Base-by-base conservation (phyloP, 2,888 invertebrate species). In the Geotrupes spiniger region DNA sequence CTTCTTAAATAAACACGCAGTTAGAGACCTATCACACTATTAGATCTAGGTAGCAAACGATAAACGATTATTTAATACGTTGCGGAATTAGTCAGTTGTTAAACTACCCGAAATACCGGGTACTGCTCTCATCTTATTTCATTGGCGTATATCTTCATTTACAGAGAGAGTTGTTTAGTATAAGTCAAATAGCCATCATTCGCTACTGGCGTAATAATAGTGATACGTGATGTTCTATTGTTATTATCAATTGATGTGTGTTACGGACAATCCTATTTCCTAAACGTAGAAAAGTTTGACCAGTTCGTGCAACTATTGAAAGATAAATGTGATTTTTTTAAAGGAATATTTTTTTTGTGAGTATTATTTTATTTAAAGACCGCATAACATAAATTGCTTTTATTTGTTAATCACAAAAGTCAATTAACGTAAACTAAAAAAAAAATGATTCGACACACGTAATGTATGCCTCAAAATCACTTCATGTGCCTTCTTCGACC, bases 181-280 rank as follows among this genome's bases (percentile, higher is more conserved):
- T 21, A 21, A 21, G 21, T 3, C 14, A 33, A 12, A 15, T 8
- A 33, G 11, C 8, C 15, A 15, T 14, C 15, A 33, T 33, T 10
- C 33, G 33, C 11, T 33, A 12, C 8, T 33, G 8, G 33, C 14
- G 33, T 33, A 33, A 33, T 4, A 14, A 33, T 10, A 14, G 33
- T 33, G 33, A 33, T 33, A 12, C 14, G 33, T 33, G 33, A 40
- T 40, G 40, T 40, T 8, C 40, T 27, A 40, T 26, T 25, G 40
- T 40, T 33, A 21, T 10, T 14, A 25, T 40, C 14, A 21, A 40
- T 14, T 40, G 40, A 40, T 14, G 40, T 25, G 40, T 40, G 27
- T 40, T 27, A n/a, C 40, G 40, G 14, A 21, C 27, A 27, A 11
- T 21, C 26, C 14, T 21, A 40, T 40, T 40, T 14, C 40, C 40